phyloP scores from a whole-genome alignment of 2,888 invertebrate species.

The Tethea ocularis region DNA sequence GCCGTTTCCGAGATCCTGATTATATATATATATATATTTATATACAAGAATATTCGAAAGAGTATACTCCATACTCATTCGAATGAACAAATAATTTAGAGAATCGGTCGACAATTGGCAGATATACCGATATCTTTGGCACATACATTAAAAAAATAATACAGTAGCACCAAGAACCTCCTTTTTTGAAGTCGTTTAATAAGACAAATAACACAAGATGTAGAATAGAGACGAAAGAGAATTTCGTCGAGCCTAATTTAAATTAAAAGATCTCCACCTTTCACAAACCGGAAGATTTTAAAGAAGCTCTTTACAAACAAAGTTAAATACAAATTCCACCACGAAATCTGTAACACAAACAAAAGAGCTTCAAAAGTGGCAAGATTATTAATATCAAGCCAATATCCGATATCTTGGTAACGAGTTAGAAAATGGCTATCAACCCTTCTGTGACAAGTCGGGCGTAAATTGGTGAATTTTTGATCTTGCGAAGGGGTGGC shows the following conservation, averaged over 20 bases:
- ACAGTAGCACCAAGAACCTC: too few relatives aligned
- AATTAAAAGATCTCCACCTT: background rate
- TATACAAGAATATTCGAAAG: too few relatives aligned
- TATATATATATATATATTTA: too few relatives aligned
- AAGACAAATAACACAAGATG: too few relatives aligned
- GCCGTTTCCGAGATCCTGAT: too few relatives aligned
- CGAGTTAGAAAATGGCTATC: slow-evolving; percentile 56
- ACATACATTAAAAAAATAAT: too few relatives aligned
- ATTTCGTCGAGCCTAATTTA: too few relatives aligned
- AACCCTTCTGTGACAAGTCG: slow-evolving; percentile 63
- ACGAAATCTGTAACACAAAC: slow-evolving; percentile 30
- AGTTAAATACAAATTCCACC: slow-evolving; percentile 35
- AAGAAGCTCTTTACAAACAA: background rate
- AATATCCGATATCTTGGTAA: slow-evolving; percentile 64
- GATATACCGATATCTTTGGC: too few relatives aligned
- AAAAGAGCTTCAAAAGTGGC: slow-evolving; percentile 29
- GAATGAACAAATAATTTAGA: too few relatives aligned
- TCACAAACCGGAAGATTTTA: background rate
- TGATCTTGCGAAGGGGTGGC: slow-evolving; percentile 58
- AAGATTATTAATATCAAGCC: slow-evolving; percentile 48
- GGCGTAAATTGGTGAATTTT: slow-evolving; percentile 72
- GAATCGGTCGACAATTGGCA: too few relatives aligned
- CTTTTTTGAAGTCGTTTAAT: too few relatives aligned
- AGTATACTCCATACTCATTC: too few relatives aligned
- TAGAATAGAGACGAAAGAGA: background rate